Evolutionary conservation across 2,797 vertebrate species (phyloP), one percentile per base, ranked within the genome.

Genomic region (Syngnathus acus): DNA sequence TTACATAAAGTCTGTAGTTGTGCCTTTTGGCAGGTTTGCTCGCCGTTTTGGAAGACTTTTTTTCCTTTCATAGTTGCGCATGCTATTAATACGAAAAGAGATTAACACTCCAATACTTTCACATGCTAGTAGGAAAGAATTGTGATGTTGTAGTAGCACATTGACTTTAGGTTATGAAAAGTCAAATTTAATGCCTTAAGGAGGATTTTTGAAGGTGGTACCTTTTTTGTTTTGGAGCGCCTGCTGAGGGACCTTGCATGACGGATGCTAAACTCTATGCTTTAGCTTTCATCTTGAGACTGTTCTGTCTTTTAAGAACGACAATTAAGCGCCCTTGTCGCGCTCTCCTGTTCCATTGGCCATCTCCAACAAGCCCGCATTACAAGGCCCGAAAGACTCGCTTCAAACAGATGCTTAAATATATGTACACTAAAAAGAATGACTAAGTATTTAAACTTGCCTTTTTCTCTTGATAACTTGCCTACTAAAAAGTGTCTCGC

Each of bases 361-460:
- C 10, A 17, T 1, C 54, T 14, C 32, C 6, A 57, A 57, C 55
- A 37, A 17, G 32, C 55, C 14, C 17, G 14, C 8, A 16, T 57
- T 37, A 38, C 7, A 57, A 57, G 13, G 5, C 26, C 8, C 32
- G 32, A 57, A 57, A 57, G 7, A n/a, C 26, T 37, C 2, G 26
- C 16, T 57, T 32, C 1, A 51, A 51, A 51, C 21, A n/a, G 50
- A 21, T 10, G 50, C 50, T 51, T 21, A 51, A 51, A 59, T 40
- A 16, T 45, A 14, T 40, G 39, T n/a, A 59, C 17, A 9, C 40
- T 40, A 39, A 59, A 61, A 9, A 42, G 3, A 42, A 40, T 19
- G 40, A 21, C 8, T 9, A 9, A 14, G 26, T 62, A n/a, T 61
- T 43, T 67, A 77, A 78, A 81, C 81, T 75, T 37, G 78, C 82